Percentiles rank a stretch among this genome's conserved stretches.
These are phyloP conservation scores for Hystrix brachyura DNA, from an alignment of 2,113 vertebrate genomes.

Conservation along the genomic window DNA sequence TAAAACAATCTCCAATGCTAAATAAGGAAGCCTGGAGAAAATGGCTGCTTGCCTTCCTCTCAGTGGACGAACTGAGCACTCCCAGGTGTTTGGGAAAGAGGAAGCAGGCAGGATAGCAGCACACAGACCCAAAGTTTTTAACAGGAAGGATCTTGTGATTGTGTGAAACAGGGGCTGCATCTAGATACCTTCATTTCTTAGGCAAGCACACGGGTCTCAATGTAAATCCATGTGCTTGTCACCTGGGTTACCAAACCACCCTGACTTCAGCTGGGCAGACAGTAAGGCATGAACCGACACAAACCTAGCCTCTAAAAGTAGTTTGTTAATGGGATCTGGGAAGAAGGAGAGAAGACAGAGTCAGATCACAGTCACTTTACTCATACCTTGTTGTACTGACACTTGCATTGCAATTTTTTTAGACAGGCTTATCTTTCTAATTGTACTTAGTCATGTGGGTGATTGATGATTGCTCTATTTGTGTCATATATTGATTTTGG, in stretches of 20 bases:
- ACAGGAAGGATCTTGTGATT: not conserved
- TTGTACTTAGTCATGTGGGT: not conserved
- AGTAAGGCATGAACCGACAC: not conserved
- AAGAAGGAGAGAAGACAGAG: not conserved
- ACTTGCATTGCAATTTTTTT: not conserved
- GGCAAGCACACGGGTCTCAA: not conserved
- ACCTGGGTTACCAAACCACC: not conserved
- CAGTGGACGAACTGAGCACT: constrained; percentile 64
- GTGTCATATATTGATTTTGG: not conserved
- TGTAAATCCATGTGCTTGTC: not conserved
- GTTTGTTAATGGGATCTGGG: not conserved
- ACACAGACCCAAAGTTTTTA: not conserved
- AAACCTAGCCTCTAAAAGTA: not conserved
- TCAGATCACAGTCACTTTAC: not conserved
- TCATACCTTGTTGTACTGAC: not conserved
- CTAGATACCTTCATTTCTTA: not conserved
- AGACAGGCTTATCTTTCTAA: constrained; percentile 26
- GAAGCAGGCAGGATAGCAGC: not conserved
- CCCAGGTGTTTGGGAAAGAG: constrained; percentile 39
- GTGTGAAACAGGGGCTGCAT: not conserved
- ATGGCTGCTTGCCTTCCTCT: constrained; percentile 79
- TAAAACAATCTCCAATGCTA: constrained; percentile 80
- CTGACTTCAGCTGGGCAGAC: not conserved
- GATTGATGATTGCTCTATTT: not conserved
- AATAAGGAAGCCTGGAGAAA: constrained; percentile 79